Percentiles rank a stretch among this genome's conserved stretches.
Evolutionary conservation across 2,113 vertebrate species (phyloP).

Genomic region (Halichoerus grypus): DNA sequence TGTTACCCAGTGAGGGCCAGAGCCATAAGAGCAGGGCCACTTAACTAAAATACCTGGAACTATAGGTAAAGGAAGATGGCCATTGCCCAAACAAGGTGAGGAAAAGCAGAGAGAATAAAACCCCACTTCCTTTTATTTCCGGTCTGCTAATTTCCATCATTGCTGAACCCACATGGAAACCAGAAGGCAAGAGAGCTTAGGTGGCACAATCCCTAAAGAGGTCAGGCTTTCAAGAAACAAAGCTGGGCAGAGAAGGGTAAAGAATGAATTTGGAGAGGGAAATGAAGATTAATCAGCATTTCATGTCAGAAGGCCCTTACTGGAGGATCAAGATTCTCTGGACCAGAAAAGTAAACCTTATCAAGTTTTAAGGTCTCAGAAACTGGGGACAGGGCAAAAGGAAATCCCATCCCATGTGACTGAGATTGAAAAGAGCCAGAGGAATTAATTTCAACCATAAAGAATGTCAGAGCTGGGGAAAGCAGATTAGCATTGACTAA

Average conservation of each 20-base stretch:
- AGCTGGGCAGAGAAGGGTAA: not conserved
- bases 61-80: not conserved
- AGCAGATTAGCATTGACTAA: not conserved
- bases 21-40: not conserved
- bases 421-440: not conserved
- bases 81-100: not conserved
- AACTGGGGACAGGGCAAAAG: not conserved
- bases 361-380: not conserved
- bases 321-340: not conserved
- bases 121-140: not conserved
- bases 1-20: not conserved
- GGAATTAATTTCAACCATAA: not conserved
- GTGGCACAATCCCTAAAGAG: not conserved
- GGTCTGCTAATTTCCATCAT: not conserved
- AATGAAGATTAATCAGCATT: conserved; percentile 2
- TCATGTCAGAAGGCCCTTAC: not conserved
- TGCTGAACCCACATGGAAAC: not conserved
- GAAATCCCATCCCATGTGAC: not conserved
- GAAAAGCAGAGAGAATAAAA: conserved; percentile 11
- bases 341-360: not conserved
- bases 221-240: not conserved
- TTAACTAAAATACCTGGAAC: not conserved
- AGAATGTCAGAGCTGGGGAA: not conserved
- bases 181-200: not conserved
- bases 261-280: not conserved